phyloP scores from a whole-genome alignment of 2,797 vertebrate species.

The Lutjanus campechanus region DNA sequence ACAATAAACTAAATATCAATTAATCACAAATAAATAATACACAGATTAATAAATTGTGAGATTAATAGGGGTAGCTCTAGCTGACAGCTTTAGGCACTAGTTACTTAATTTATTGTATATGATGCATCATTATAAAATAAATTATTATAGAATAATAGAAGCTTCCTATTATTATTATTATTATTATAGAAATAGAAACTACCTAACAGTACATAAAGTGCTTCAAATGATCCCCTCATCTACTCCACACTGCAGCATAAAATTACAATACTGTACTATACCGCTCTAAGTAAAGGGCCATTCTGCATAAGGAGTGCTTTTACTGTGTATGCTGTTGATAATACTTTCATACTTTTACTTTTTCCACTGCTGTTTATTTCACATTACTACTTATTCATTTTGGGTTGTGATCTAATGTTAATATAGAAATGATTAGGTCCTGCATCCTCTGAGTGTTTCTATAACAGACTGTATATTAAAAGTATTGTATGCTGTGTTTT shows the following conservation, averaged over 20 bases:
- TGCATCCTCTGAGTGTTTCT: neutral
- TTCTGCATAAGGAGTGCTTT: too few species aligned
- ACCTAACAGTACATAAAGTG: neutral
- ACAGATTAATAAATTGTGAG: neutral
- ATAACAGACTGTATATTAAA: neutral
- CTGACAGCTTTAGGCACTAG: neutral
- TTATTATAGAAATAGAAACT: too few species aligned
- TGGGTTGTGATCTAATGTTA: neutral
- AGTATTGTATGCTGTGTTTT: neutral
- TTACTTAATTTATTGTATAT: neutral
- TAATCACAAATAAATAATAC: too few species aligned
- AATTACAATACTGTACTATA: neutral
- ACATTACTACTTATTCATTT: neutral
- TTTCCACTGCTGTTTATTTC: neutral
- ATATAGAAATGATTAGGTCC: neutral
- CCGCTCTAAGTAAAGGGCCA: neutral
- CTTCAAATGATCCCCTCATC: neutral
- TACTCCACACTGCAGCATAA: neutral
- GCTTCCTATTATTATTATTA: too few species aligned
- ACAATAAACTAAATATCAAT: too few species aligned
- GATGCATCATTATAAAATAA: neutral
- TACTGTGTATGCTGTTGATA: too few species aligned
- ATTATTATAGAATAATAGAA: neutral
- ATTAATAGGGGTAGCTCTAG: neutral
- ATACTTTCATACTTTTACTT: neutral